Evolutionary conservation across 1,140 invertebrate genomes (phyloP).

Genomic region (Drosophila jambulina): DNA sequence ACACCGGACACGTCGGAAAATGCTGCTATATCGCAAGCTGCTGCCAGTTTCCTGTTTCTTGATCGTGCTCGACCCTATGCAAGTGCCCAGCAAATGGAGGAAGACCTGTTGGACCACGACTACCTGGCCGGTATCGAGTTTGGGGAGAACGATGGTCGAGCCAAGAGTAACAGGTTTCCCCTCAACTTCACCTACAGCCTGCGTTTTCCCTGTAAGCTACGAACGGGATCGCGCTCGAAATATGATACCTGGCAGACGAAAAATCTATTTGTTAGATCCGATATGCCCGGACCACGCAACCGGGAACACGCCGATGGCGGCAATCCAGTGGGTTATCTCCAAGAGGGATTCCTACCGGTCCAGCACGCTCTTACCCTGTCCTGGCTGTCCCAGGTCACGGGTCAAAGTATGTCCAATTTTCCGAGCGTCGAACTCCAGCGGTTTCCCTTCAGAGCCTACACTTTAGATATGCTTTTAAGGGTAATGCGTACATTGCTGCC

Average conservation of each 20-base stretch:
- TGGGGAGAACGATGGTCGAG: neutral
- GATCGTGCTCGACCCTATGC: constrained; percentile 13
- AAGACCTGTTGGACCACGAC: constrained; percentile 25
- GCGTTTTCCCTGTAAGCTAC: constrained; percentile 52
- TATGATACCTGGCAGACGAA: constrained; percentile 66
- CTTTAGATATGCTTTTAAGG: constrained; percentile 88
- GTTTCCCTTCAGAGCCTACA: constrained; percentile 91
- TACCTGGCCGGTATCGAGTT: constrained; percentile 48
- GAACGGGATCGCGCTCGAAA: neutral
- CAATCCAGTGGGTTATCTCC: constrained; percentile 85
- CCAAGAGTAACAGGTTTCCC: constrained; percentile 1
- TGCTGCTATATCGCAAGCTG: neutral
- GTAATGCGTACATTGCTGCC: constrained; percentile 90
- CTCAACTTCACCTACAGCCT: constrained; percentile 22
- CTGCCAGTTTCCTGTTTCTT: neutral
- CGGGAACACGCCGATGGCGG: constrained; percentile 53
- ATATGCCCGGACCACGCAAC: constrained; percentile 62
- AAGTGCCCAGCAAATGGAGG: constrained; percentile 13
- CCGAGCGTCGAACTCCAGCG: constrained; percentile 81
- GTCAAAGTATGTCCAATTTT: neutral
- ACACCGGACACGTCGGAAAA: constrained; percentile 15
- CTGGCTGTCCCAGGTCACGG: constrained; percentile 50
- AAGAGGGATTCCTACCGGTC: constrained; percentile 87
- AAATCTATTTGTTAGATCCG: constrained; percentile 27
- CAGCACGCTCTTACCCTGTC: constrained; percentile 86